Base-by-base conservation (phyloP, 2,797 vertebrate genomes). In the Centroberyx gerrardi region DNA sequence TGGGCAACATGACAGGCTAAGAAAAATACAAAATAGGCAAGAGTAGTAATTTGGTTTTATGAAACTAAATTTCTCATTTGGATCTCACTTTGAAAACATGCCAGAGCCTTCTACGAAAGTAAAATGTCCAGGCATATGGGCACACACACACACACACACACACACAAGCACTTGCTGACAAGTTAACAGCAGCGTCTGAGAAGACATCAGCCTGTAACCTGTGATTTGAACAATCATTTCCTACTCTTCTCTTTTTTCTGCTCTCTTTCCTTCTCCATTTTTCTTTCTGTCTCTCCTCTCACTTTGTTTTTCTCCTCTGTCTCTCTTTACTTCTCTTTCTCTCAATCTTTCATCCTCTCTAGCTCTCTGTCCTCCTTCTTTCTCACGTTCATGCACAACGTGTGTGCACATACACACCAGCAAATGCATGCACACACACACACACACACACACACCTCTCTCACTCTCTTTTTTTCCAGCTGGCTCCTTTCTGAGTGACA, bases 401-500 rank as follows among this genome's bases (percentile, higher is more conserved):
- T 36, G 76, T 54, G 40, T 66, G 18, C 75, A 62, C 74, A 64
- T 59, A 78, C 69, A 75, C 69, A 52, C 65, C 13, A 3, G 14
- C 44, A 48, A 15, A 17, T 48, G 3, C 22, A 44, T 3, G 3
- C 42, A 44, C 44, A 48, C 44, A 48, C 44, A 13, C 42, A 13
- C 10, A 13, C 42, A 44, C 72, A 71, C 72, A 73, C 31, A 40
- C 13, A 0, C 63, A 10, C 22, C 12, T 70, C 46, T 53, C 40
- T 42, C 61, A 62, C 63, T 1, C 72, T 74, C 68, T 58, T n/a
- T 51, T 81, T 85, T 86, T 22, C 22, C 48, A 49, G 59, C 72
- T 53, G 56, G 70, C 51, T 74, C 72, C 76, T 71, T 82, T 70
- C 81, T 87, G 85, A 87, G 68, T 87, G 87, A 87, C 83, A 85